Evolutionary conservation across 2,797 vertebrate species (phyloP).

Genomic region (Anabacerthia variegaticeps): DNA sequence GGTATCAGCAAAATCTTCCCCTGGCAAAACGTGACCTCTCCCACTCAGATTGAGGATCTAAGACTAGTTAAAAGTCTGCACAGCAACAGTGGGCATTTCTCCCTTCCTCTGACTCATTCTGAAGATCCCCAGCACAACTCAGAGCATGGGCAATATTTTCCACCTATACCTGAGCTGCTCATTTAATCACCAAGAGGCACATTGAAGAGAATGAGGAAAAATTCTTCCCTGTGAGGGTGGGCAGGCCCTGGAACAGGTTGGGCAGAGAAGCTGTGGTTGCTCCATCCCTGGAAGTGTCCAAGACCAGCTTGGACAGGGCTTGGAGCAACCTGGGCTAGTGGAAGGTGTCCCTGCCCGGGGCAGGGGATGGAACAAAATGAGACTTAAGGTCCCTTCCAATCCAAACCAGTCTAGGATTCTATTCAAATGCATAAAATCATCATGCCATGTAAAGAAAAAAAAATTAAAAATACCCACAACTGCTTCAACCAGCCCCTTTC

Average conservation of each 20-base stretch:
- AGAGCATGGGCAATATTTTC: not conserved
- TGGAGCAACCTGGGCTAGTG: not conserved
- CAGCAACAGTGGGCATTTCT: not conserved
- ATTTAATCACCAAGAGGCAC: slow-evolving; percentile 8
- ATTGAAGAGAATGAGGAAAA: not conserved
- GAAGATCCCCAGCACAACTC: not conserved
- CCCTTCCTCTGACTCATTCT: not conserved
- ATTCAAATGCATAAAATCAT: not conserved
- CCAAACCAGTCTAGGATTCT: not conserved
- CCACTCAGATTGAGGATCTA: not conserved
- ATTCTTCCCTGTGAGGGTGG: not conserved
- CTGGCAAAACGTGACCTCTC: rapidly evolving
- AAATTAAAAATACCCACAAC: not conserved
- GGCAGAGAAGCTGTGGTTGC: not conserved
- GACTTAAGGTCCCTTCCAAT: not conserved
- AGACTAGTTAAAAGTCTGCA: not conserved
- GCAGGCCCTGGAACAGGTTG: not conserved
- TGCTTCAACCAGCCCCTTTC: not conserved
- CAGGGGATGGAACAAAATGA: not conserved
- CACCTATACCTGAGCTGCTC: not conserved
- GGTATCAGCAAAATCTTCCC: not conserved
- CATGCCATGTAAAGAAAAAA: not conserved
- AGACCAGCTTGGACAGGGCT: rapidly evolving
- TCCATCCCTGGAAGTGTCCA: not conserved
- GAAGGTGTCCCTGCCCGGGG: not conserved